phyloP scores from a whole-genome alignment of 2,888 invertebrate species.

The Drosophila borealis region DNA sequence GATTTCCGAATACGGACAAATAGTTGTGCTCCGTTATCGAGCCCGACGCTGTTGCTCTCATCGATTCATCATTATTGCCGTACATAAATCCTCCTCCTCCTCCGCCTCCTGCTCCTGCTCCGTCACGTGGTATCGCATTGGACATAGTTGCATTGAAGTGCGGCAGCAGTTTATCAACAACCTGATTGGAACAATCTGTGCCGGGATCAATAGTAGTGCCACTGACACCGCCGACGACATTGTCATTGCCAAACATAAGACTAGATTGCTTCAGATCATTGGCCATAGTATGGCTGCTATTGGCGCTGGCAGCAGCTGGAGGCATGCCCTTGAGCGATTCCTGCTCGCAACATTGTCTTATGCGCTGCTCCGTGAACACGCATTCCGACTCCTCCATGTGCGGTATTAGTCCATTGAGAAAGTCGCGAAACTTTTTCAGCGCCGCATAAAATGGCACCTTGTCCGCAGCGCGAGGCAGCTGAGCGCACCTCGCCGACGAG shows the following conservation, averaged over 20 bases:
- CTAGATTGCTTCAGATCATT: slow-evolving; percentile 23
- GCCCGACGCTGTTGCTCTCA: slow-evolving; percentile 13
- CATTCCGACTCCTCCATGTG: slow-evolving; percentile 95
- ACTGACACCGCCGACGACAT: slow-evolving; percentile 17
- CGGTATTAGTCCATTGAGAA: slow-evolving; percentile 93
- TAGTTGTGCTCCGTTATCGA: slow-evolving; percentile 43
- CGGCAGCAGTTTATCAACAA: slow-evolving; percentile 40
- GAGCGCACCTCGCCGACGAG: slow-evolving; percentile 98
- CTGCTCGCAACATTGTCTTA: slow-evolving; percentile 88
- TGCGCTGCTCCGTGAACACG: slow-evolving; percentile 91
- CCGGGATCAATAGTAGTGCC: slow-evolving; percentile 13
- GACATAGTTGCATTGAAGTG: slow-evolving; percentile 29
- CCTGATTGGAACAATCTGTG: slow-evolving; percentile 30
- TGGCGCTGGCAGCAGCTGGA: background rate
- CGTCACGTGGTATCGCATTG: slow-evolving; percentile 21
- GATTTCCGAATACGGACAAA: slow-evolving; percentile 46
- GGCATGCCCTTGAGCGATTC: slow-evolving; percentile 24
- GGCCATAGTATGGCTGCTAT: slow-evolving; percentile 3
- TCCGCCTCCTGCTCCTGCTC: background rate
- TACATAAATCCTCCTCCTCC: slow-evolving; percentile 18
- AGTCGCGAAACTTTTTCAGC: slow-evolving; percentile 97
- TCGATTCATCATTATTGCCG: slow-evolving; percentile 34
- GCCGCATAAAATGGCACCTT: slow-evolving; percentile 99
- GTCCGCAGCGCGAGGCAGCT: slow-evolving; percentile 98
- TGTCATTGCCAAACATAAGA: slow-evolving; percentile 32